Evolutionary conservation across 2,113 vertebrate genomes (phyloP).

Genomic region (Dicaeum eximium): DNA sequence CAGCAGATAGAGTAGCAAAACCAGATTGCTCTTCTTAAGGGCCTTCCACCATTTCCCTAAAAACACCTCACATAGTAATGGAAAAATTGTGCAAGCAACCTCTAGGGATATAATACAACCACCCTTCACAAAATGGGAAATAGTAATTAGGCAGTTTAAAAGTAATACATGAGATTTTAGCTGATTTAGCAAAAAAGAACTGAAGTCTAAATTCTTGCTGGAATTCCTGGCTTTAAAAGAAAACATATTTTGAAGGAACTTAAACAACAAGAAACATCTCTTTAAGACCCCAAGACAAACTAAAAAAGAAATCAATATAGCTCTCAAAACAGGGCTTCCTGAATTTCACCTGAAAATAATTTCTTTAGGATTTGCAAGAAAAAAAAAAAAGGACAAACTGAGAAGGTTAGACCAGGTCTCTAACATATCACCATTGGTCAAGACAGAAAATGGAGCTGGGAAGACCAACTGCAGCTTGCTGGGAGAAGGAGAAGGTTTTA

Average conservation of each 20-base stretch:
- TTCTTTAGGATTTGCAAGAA: background rate
- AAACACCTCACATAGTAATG: background rate
- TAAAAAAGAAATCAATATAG: background rate
- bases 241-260: background rate
- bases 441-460: background rate
- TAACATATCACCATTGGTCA: background rate
- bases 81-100: background rate
- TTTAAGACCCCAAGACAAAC: background rate
- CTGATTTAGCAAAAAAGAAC: background rate
- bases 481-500: background rate
- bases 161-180: background rate
- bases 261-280: background rate
- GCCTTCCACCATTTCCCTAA: background rate
- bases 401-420: background rate
- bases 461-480: background rate
- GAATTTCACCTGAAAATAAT: background rate
- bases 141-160: background rate
- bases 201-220: background rate
- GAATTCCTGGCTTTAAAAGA: background rate
- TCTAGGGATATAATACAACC: background rate
- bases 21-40: background rate
- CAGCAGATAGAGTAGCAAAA: background rate
- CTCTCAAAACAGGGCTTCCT: background rate
- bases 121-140: background rate
- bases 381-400: background rate